A percentile compares a stretch with the other conserved stretches of the same genome.
phyloP scores from a whole-genome alignment of 2,797 vertebrate genomes.

The Tokudaia muenninki region DNA sequence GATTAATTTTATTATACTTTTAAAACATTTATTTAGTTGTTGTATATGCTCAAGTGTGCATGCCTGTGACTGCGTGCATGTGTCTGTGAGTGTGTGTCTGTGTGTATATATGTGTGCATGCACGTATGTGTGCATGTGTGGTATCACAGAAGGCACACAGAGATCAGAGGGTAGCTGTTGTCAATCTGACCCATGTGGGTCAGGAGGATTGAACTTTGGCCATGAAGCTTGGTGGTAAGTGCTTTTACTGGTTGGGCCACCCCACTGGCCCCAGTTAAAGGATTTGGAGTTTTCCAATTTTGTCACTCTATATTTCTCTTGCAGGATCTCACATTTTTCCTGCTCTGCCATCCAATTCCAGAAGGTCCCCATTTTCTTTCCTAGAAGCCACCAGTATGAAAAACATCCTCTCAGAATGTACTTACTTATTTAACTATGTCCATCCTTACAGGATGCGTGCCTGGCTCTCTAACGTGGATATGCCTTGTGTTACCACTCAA shows the following conservation, averaged over 20 bases:
- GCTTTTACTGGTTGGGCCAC: neutral
- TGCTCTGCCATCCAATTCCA: neutral
- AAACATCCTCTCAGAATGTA: neutral
- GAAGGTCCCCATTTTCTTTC: neutral
- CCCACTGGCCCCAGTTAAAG: neutral
- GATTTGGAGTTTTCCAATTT: neutral
- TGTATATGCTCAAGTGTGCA: neutral
- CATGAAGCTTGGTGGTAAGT: neutral
- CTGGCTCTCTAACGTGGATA: neutral
- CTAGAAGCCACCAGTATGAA: neutral
- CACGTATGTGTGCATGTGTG: neutral
- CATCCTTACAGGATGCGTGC: neutral
- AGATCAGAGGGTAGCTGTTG: neutral
- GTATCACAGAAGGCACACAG: neutral
- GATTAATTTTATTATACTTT: neutral
- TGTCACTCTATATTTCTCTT: conserved; percentile 3
- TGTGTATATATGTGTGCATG: neutral
- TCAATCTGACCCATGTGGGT: too few species aligned
- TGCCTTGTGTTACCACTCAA: neutral
- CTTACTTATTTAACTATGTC: neutral
- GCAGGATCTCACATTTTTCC: neutral
- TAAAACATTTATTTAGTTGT: neutral
- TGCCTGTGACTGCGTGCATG: neutral
- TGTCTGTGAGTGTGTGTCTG: neutral
- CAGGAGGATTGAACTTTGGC: neutral